phyloP scores from a whole-genome alignment of 2,113 vertebrate genomes.

The Piprites chloris region DNA sequence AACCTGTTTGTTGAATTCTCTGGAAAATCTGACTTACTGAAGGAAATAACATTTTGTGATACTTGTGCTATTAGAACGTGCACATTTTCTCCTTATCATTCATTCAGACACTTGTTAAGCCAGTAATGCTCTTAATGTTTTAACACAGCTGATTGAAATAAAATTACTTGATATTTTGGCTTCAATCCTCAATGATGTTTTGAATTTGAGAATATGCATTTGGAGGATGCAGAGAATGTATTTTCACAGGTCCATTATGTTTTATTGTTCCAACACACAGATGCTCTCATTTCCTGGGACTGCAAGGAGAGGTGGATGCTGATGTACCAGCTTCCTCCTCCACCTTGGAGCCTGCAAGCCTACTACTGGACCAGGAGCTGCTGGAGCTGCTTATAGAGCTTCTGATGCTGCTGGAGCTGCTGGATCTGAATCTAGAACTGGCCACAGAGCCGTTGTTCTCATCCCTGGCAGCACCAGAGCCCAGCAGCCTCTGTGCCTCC shows the following conservation, averaged over 20 bases:
- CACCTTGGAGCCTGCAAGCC: neutral
- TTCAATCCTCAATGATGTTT: neutral
- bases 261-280: neutral
- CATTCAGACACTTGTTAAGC: neutral
- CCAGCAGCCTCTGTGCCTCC: neutral
- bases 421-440: neutral
- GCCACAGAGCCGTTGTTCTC: neutral
- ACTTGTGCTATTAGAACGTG: neutral
- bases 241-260: neutral
- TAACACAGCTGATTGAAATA: neutral
- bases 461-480: accelerated
- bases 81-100: neutral
- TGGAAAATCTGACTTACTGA: neutral
- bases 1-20: neutral
- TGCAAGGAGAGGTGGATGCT: neutral
- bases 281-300: neutral
- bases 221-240: neutral
- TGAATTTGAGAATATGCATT: neutral
- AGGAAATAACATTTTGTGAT: neutral
- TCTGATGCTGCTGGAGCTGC: neutral
- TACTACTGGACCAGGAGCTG: neutral
- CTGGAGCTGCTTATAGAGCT: neutral
- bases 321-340: neutral
- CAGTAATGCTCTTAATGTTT: neutral
- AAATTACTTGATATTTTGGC: neutral